phyloP scores from a whole-genome alignment of 2,113 vertebrate species.

The Herpailurus yagouaroundi region DNA sequence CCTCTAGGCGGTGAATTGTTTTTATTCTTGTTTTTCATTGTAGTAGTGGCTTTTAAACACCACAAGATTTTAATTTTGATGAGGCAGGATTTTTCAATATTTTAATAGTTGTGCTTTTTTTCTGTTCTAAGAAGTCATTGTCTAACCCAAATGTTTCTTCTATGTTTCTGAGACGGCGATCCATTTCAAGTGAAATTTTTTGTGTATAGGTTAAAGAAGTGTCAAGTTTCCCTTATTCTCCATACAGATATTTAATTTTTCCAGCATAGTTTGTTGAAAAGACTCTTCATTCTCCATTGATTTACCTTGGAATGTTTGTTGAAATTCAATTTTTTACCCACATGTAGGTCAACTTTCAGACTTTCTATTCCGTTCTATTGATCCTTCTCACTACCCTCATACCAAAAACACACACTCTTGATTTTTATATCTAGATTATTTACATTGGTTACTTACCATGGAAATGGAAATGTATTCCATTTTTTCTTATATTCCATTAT shows the following conservation, averaged over 20 bases:
- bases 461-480: background rate
- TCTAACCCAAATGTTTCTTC: background rate
- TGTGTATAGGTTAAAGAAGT: background rate
- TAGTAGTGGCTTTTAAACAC: background rate
- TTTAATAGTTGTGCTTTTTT: background rate
- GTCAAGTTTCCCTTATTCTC: background rate
- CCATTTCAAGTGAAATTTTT: background rate
- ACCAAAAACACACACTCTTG: background rate
- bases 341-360: background rate
- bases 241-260: background rate
- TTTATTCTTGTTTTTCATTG: background rate
- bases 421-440: background rate
- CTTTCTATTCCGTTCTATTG: background rate
- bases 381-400: background rate
- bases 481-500: background rate
- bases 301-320: background rate
- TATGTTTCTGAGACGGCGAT: background rate
- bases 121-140: background rate
- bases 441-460: background rate
- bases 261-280: background rate
- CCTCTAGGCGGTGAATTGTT: background rate
- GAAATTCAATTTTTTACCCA: background rate
- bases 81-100: background rate
- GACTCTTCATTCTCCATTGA: background rate
- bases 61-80: background rate